Percentiles rank a stretch among this genome's conserved stretches.
Evolutionary conservation across 2,113 vertebrate genomes (phyloP).

Genomic region (Megaceryle maxima): DNA sequence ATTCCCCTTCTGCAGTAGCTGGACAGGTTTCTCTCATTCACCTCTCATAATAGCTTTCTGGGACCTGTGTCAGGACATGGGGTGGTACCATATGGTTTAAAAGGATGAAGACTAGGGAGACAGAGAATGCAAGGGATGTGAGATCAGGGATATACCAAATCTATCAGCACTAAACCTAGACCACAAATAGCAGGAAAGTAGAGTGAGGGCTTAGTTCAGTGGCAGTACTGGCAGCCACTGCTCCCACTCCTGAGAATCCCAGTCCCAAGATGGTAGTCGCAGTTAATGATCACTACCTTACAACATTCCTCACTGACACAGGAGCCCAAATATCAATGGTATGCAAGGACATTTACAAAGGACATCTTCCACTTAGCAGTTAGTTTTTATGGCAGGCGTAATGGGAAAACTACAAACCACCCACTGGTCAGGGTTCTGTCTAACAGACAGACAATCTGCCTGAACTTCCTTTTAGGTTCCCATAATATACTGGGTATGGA

Average conservation of each 20-base stretch:
- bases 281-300: not conserved
- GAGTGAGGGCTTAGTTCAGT: not conserved
- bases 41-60: not conserved
- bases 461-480: not conserved
- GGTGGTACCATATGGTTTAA: not conserved
- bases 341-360: not conserved
- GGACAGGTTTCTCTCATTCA: not conserved
- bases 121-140: not conserved
- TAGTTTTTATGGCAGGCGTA: not conserved
- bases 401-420: not conserved
- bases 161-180: not conserved
- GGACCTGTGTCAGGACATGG: not conserved
- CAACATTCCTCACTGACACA: not conserved
- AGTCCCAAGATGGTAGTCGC: not conserved
- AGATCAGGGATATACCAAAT: not conserved
- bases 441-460: not conserved
- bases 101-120: not conserved
- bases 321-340: rapidly evolving
- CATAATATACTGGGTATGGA: not conserved
- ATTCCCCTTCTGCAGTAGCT: not conserved
- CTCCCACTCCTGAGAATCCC: not conserved
- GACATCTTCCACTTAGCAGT: not conserved
- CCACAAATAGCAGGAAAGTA: not conserved
- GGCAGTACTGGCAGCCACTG: not conserved
- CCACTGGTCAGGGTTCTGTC: not conserved